Conservation (phyloP, 2,113 vertebrate genomes). For the Hemibagrus wyckioides region DNA sequence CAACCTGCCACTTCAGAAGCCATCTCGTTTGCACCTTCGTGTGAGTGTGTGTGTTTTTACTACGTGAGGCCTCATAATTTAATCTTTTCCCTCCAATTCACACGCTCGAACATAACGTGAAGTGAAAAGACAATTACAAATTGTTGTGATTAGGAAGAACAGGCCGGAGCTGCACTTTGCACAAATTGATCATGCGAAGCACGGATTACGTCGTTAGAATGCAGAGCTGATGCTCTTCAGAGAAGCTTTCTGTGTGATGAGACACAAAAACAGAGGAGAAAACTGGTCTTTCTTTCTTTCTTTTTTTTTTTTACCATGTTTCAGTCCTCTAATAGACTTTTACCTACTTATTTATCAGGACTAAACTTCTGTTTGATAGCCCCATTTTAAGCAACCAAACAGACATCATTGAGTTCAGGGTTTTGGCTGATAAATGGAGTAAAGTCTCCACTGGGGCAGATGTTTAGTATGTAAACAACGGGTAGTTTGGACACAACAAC, state of each 20-base stretch:
- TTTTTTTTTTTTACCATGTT: not conserved
- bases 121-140: slow-evolving; percentile 26
- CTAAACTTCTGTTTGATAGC: not conserved
- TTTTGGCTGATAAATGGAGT: not conserved
- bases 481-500: not conserved
- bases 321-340: not conserved
- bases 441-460: not conserved
- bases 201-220: slow-evolving; percentile 34
- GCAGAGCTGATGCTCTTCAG: not conserved
- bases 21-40: not conserved
- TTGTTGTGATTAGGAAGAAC: slow-evolving; percentile 38
- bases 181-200: slow-evolving; percentile 32
- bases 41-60: not conserved
- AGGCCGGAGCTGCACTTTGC: slow-evolving; percentile 31
- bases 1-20: slow-evolving; percentile 32
- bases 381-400: not conserved
- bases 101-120: slow-evolving; percentile 10
- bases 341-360: slow-evolving; percentile 1
- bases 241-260: not conserved
- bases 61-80: slow-evolving; percentile 14
- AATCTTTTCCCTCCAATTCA: slow-evolving; percentile 9
- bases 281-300: not conserved
- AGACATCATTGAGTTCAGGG: not conserved
- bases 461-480: slow-evolving; percentile 26
- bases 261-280: not conserved